A percentile compares a stretch with the other conserved stretches of the same genome.
phyloP scores from a whole-genome alignment of 2,113 vertebrate species.

The Sialia sialis region DNA sequence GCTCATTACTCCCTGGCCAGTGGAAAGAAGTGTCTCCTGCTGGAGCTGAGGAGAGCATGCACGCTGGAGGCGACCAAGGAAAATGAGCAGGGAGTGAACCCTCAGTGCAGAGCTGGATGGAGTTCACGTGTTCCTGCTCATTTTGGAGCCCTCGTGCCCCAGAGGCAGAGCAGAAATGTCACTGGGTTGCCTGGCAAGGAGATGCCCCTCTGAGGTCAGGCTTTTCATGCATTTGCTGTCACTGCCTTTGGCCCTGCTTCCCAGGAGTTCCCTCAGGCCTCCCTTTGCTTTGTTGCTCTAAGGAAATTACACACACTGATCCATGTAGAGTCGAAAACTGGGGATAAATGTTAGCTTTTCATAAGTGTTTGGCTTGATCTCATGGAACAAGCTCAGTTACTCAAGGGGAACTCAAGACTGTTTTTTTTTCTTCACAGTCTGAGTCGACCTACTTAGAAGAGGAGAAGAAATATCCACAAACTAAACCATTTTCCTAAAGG shows the following conservation, averaged over 20 bases:
- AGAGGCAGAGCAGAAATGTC: background rate
- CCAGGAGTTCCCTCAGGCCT: background rate
- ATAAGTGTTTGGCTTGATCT: background rate
- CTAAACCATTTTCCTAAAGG: background rate
- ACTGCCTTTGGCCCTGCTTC: background rate
- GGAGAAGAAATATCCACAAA: background rate
- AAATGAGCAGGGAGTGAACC: background rate
- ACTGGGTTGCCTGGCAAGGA: rapidly evolving
- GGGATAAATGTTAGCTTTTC: background rate
- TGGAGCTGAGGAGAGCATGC: background rate
- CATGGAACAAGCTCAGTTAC: background rate
- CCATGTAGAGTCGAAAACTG: background rate
- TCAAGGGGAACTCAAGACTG: background rate
- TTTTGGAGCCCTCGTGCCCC: rapidly evolving
- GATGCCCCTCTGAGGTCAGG: background rate
- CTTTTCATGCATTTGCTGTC: background rate
- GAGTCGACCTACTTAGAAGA: background rate
- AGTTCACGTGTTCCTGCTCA: background rate
- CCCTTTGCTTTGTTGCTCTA: background rate
- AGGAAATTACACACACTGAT: background rate
- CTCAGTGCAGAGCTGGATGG: background rate
- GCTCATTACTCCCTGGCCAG: background rate
- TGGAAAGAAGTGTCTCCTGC: background rate
- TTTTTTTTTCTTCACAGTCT: background rate
- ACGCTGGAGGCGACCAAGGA: background rate